Evolutionary conservation across 2,113 vertebrate species (phyloP).

Genomic region (Centropristis striata): DNA sequence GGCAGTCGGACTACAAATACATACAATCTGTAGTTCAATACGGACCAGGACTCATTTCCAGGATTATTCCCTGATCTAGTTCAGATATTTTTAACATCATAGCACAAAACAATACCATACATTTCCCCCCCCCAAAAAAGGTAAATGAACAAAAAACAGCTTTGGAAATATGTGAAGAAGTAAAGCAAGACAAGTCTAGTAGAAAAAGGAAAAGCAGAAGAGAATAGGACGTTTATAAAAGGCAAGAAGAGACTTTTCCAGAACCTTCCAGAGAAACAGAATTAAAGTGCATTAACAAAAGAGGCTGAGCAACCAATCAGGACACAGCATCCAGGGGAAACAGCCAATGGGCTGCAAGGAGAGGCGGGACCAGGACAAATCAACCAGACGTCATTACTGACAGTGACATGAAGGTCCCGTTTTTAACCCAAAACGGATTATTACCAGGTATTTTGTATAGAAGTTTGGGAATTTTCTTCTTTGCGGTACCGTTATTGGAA

Average conservation of each 20-base stretch:
- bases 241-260: not conserved
- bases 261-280: slow-evolving; percentile 40
- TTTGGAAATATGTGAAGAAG: not conserved
- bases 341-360: not conserved
- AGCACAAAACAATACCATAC: not conserved
- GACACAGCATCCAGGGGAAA: slow-evolving; percentile 17
- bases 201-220: not conserved
- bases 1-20: not conserved
- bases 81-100: not conserved
- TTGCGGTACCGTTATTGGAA: not conserved
- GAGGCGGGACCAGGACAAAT: not conserved
- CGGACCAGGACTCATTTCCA: not conserved
- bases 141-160: not conserved
- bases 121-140: not conserved
- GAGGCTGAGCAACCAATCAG: slow-evolving; percentile 28
- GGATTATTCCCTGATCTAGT: not conserved
- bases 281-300: slow-evolving; percentile 55
- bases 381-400: slow-evolving; percentile 52
- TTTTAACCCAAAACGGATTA: not conserved
- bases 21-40: not conserved
- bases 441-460: too few relatives aligned
- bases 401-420: slow-evolving; percentile 24
- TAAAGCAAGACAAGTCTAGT: not conserved
- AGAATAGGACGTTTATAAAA: too few relatives aligned
- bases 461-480: too few relatives aligned